These are phyloP conservation scores for Sander lucioperca DNA, from an alignment of 2,113 vertebrate species.

Conservation along the genomic window DNA sequence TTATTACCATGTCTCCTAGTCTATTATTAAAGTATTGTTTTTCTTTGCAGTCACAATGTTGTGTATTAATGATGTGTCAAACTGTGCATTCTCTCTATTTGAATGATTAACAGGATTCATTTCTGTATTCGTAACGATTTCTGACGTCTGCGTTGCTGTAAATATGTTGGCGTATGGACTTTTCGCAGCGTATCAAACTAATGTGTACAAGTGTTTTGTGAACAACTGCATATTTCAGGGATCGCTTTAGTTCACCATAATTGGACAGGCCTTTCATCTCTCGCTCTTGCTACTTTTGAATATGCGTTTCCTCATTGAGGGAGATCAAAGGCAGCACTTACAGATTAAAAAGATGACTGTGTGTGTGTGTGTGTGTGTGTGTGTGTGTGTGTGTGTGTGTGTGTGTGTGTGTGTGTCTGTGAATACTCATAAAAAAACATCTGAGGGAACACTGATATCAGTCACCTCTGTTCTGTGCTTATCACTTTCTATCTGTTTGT, in stretches of 20 bases:
- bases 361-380: slow-evolving; percentile 15
- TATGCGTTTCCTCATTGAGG: slow-evolving; percentile 64
- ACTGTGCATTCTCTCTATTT: slow-evolving; percentile 4
- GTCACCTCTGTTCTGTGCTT: slow-evolving; percentile 31
- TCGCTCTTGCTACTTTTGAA: slow-evolving; percentile 63
- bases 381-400: slow-evolving; percentile 5
- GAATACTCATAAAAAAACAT: slow-evolving; percentile 50
- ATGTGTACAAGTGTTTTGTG: slow-evolving; percentile 72
- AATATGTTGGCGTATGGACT: slow-evolving; percentile 10
- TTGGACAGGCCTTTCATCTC: slow-evolving; percentile 72
- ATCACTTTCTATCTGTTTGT: slow-evolving; percentile 57
- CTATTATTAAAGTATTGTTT: slow-evolving; percentile 3
- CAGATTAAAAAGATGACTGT: slow-evolving; percentile 70
- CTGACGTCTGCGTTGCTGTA: slow-evolving; percentile 27
- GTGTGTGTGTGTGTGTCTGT: slow-evolving; percentile 10
- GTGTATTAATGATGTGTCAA: slow-evolving; percentile 30
- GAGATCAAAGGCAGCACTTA: slow-evolving; percentile 76
- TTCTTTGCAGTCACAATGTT: slow-evolving; percentile 8
- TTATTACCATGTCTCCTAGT: neutral
- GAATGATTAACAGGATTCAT: slow-evolving; percentile 44
- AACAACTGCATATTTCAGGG: slow-evolving; percentile 60
- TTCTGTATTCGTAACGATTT: slow-evolving; percentile 14
- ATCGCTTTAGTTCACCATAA: slow-evolving; percentile 64
- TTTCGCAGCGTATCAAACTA: slow-evolving; percentile 19
- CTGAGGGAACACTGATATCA: slow-evolving; percentile 50